Percentiles rank a stretch among this genome's conserved stretches.
Conservation (phyloP, 2,113 vertebrate genomes). For the Misgurnus anguillicaudatus region DNA sequence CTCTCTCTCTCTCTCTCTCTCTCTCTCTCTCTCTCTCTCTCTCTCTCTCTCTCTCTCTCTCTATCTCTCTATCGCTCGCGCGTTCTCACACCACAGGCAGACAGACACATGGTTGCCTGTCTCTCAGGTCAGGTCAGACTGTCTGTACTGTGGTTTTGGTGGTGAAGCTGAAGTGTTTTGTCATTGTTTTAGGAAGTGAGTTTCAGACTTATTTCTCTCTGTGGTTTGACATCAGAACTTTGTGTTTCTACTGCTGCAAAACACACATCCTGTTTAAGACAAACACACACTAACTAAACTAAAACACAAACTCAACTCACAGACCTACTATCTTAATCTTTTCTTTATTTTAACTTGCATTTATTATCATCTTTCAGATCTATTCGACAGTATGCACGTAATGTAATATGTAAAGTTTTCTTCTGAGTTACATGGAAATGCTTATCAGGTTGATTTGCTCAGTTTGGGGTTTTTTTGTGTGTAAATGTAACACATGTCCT, state of each 20-base stretch:
- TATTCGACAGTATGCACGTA: too few relatives aligned
- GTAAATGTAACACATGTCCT: neutral
- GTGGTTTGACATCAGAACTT: constrained; percentile 37
- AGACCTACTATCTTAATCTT: too few relatives aligned
- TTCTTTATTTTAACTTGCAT: neutral
- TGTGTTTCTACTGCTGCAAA: constrained; percentile 6
- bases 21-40: neutral
- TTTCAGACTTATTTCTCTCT: constrained; percentile 44
- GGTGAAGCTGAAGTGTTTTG: constrained; percentile 48
- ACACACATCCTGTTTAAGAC: constrained; percentile 6
- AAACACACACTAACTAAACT: neutral
- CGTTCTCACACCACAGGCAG: too few relatives aligned
- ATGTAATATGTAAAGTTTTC: too few relatives aligned
- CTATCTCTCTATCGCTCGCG: too few relatives aligned
- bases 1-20: neutral
- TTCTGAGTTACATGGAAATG: too few relatives aligned
- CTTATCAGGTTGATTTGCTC: too few relatives aligned
- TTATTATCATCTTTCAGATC: neutral
- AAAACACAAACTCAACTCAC: neutral
- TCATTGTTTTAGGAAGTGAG: constrained; percentile 44
- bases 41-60: neutral
- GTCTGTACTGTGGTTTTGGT: constrained; percentile 21
- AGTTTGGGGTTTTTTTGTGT: neutral
- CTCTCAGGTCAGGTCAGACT: constrained; percentile 15
- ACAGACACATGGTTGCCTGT: neutral